A percentile compares a stretch with the other conserved stretches of the same genome.
These are phyloP conservation scores for Phycodurus eques DNA, from an alignment of 2,113 vertebrate genomes.

Conservation along the genomic window DNA sequence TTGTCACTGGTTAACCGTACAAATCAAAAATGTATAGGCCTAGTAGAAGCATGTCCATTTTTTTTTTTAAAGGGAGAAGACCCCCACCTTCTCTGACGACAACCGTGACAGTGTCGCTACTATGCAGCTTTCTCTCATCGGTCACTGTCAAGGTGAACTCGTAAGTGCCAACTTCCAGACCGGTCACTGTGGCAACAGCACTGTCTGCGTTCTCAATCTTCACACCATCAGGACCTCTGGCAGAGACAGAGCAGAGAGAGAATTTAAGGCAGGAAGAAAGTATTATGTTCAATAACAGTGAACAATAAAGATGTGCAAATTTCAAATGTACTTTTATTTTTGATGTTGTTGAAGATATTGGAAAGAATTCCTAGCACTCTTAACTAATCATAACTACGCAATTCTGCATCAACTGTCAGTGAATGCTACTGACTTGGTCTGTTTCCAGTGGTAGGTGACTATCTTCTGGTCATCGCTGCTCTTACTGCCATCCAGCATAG, in stretches of 20 bases:
- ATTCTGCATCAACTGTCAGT: neutral
- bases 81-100: constrained; percentile 88
- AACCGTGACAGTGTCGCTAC: constrained; percentile 84
- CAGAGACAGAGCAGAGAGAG: neutral
- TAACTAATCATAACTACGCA: neutral
- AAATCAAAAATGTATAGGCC: no score
- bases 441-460: constrained; percentile 85
- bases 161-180: constrained; percentile 87
- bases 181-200: constrained; percentile 84
- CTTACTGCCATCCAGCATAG: constrained; percentile 90
- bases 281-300: no score
- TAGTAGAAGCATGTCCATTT: neutral
- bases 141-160: constrained; percentile 90
- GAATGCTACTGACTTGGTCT: constrained; percentile 78
- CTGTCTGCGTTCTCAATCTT: constrained; percentile 89
- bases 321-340: no score
- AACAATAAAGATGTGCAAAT: no score
- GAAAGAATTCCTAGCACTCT: no score
- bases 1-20: neutral
- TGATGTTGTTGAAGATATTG: neutral
- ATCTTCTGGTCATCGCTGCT: constrained; percentile 96
- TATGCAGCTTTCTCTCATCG: constrained; percentile 87
- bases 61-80: neutral
- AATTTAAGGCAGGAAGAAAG: neutral
- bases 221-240: constrained; percentile 87